A percentile compares a stretch with the other conserved stretches of the same genome.
These are phyloP conservation scores for Carduelis carduelis DNA, from an alignment of 2,797 vertebrate species.

Conservation along the genomic window DNA sequence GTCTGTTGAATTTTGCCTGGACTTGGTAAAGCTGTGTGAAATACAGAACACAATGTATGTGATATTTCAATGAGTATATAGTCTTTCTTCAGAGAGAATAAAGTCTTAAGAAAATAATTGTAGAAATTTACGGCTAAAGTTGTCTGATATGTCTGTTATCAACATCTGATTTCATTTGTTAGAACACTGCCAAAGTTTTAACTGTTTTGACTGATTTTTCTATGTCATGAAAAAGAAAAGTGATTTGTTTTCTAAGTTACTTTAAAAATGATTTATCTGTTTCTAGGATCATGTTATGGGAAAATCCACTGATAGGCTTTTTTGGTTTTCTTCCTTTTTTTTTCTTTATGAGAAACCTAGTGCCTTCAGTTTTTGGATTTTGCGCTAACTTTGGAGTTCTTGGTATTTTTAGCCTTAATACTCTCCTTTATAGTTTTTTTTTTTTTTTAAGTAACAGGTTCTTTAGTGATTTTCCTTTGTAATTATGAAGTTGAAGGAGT, in stretches of 20 bases:
- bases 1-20: neutral
- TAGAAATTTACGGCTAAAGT: neutral
- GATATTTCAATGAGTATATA: neutral
- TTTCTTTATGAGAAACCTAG: neutral
- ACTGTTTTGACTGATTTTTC: slow-evolving; percentile 30
- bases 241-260: slow-evolving; percentile 9
- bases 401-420: neutral
- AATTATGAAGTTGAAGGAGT: neutral
- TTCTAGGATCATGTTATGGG: slow-evolving; percentile 23
- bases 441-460: neutral
- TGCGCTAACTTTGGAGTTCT: neutral
- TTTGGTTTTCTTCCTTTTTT: neutral
- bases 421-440: neutral
- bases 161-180: neutral
- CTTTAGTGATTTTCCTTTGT: neutral
- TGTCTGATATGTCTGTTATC: neutral
- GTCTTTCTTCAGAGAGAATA: neutral
- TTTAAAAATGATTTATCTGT: slow-evolving; percentile 4
- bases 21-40: neutral
- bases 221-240: neutral
- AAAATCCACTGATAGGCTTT: neutral
- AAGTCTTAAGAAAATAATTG: neutral
- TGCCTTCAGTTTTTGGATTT: neutral
- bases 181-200: neutral
- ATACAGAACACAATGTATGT: neutral